Evolutionary conservation across 2,797 vertebrate species (phyloP).

Genomic region (Sandelia bainsii): DNA sequence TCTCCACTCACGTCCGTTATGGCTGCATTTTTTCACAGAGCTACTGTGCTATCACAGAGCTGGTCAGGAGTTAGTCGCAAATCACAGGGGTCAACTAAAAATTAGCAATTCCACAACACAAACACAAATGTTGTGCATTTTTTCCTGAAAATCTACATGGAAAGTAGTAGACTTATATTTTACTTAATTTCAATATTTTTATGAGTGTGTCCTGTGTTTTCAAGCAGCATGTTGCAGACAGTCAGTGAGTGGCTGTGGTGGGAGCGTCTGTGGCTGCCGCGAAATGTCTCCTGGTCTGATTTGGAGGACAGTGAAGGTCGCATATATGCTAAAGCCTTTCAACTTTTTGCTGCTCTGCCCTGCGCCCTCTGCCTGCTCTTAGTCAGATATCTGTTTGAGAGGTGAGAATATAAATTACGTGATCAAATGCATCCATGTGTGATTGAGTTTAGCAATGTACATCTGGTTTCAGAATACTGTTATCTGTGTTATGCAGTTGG

Average conservation of each 20-base stretch:
- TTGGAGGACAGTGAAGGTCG: slow-evolving; percentile 88
- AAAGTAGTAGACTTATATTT: background rate
- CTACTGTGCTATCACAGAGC: background rate
- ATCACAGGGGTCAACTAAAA: background rate
- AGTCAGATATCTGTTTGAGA: slow-evolving; percentile 89
- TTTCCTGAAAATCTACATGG: background rate
- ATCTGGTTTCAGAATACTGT: slow-evolving; percentile 31
- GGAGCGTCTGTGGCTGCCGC: slow-evolving; percentile 93
- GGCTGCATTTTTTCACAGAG: background rate
- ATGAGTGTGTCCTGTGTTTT: background rate
- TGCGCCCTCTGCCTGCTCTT: slow-evolving; percentile 87
- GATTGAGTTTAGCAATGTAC: background rate
- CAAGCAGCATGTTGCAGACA: slow-evolving; percentile 85
- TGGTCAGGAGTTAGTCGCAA: background rate
- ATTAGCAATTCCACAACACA: background rate
- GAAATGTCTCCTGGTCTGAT: slow-evolving; percentile 88
- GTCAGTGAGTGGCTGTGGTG: slow-evolving; percentile 92
- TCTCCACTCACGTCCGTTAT: slow-evolving; percentile 2
- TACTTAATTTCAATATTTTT: background rate
- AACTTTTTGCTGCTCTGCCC: slow-evolving; percentile 87
- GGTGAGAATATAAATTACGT: slow-evolving; percentile 74
- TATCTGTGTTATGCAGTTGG: background rate
- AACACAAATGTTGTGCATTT: background rate
- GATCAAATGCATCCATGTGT: slow-evolving; percentile 13
- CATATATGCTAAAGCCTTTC: slow-evolving; percentile 87